These are phyloP conservation scores for Agriopis leucophaearia DNA, from an alignment of 2,888 invertebrate species.

Conservation along the genomic window DNA sequence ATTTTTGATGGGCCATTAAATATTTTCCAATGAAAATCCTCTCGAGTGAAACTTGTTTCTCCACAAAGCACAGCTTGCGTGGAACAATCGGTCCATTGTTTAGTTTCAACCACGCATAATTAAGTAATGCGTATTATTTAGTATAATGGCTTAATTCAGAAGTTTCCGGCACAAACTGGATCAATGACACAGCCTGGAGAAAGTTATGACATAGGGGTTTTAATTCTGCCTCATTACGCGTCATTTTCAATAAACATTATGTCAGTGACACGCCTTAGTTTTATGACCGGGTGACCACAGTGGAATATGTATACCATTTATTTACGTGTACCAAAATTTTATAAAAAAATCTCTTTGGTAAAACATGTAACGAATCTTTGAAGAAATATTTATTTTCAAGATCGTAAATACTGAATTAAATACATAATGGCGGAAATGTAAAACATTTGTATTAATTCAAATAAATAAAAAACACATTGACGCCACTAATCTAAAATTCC, in stretches of 20 bases:
- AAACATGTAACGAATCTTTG: no score
- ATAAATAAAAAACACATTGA: background rate
- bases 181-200: slow-evolving; percentile 26
- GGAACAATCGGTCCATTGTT: slow-evolving; percentile 71
- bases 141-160: slow-evolving; percentile 69
- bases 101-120: slow-evolving; percentile 66
- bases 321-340: no score
- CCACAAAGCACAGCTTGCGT: slow-evolving; percentile 51
- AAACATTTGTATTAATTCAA: background rate
- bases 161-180: slow-evolving; percentile 45
- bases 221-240: background rate
- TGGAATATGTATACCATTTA: no score
- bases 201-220: slow-evolving; percentile 13
- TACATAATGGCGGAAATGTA: background rate
- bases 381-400: no score
- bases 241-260: background rate
- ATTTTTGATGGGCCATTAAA: background rate
- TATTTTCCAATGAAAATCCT: background rate
- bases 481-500: slow-evolving; percentile 11
- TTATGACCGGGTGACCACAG: no score
- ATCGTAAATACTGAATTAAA: no score
- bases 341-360: no score
- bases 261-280: background rate
- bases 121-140: slow-evolving; percentile 65
- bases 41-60: slow-evolving; percentile 34